Percentiles rank a stretch among this genome's conserved stretches.
Evolutionary conservation across 30 jellyfish, hydroid and myxozoan genomes (phyloP).

Genomic region (Turritopsis rubra): DNA sequence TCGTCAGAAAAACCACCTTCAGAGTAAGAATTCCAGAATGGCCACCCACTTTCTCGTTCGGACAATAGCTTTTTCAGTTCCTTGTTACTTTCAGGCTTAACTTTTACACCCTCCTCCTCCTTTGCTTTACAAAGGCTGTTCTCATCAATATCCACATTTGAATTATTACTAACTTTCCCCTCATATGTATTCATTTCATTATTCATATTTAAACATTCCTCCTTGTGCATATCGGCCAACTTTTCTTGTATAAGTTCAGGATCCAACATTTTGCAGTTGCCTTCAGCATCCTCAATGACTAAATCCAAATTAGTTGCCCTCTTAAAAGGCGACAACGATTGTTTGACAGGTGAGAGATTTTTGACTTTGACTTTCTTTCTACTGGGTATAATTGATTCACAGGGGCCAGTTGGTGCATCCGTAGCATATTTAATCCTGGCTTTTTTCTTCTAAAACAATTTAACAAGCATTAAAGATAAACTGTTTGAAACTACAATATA

Average conservation of each 20-base stretch:
- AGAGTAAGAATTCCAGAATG: constrained; percentile 12
- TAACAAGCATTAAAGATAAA: background rate
- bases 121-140: background rate
- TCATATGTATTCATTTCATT: background rate
- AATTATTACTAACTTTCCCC: background rate
- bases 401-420: too few relatives aligned
- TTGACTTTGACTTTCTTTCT: constrained; percentile 19
- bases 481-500: background rate
- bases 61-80: background rate
- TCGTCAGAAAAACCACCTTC: background rate
- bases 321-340: constrained; percentile 1
- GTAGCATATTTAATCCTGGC: constrained; percentile 21
- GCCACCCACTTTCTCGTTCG: constrained; percentile 9
- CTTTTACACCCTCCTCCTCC: too few relatives aligned
- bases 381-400: constrained; percentile 1
- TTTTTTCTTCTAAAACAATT: background rate
- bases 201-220: background rate
- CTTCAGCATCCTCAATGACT: background rate
- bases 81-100: too few relatives aligned
- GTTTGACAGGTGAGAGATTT: constrained; percentile 24
- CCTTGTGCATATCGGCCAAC: background rate
- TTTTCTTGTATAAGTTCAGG: background rate
- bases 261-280: constrained; percentile 3
- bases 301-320: background rate
- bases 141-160: background rate